Evolutionary conservation across 2,888 invertebrate species (phyloP).

Genomic region (Ophion obscuratus): DNA sequence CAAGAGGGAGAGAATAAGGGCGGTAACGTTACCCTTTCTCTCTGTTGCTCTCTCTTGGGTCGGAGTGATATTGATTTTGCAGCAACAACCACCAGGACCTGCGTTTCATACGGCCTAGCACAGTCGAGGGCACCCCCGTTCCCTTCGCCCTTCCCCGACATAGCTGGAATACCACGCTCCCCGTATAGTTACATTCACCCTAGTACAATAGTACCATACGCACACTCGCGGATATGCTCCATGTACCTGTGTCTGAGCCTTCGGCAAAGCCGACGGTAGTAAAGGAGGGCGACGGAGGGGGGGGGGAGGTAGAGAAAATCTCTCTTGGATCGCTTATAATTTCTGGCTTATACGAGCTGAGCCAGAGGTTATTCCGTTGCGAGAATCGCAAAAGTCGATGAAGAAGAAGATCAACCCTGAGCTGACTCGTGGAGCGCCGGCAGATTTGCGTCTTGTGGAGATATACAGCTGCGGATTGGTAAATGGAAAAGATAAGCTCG

Average conservation of each 20-base stretch:
- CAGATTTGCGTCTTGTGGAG: background rate
- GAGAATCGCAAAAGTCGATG: constrained; percentile 43
- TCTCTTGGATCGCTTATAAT: constrained; percentile 56
- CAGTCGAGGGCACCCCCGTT: constrained; percentile 46
- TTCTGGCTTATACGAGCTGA: constrained; percentile 53
- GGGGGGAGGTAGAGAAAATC: constrained; percentile 16
- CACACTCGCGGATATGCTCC: constrained; percentile 19
- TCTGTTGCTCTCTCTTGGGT: constrained; percentile 53
- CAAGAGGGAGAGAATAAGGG: constrained; percentile 23
- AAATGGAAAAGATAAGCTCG: background rate
- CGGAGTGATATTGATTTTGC: constrained; percentile 79
- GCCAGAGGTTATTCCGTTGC: constrained; percentile 34
- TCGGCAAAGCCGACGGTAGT: background rate
- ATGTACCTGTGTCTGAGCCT: constrained; percentile 29
- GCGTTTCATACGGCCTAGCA: constrained; percentile 75
- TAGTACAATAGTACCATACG: constrained; percentile 28
- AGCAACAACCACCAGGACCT: constrained; percentile 78
- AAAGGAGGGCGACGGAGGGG: too few species aligned
- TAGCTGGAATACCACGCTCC: constrained; percentile 39
- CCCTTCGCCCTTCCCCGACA: constrained; percentile 20
- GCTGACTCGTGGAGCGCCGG: constrained; percentile 3
- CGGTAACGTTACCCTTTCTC: constrained; percentile 52
- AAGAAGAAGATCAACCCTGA: constrained; percentile 18
- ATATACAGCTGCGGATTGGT: background rate
- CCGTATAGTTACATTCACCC: constrained; percentile 13